Percentiles rank a stretch among this genome's conserved stretches.
These are phyloP conservation scores for Lamprologus lemairii DNA, from an alignment of 2,113 vertebrate genomes.

Conservation along the genomic window DNA sequence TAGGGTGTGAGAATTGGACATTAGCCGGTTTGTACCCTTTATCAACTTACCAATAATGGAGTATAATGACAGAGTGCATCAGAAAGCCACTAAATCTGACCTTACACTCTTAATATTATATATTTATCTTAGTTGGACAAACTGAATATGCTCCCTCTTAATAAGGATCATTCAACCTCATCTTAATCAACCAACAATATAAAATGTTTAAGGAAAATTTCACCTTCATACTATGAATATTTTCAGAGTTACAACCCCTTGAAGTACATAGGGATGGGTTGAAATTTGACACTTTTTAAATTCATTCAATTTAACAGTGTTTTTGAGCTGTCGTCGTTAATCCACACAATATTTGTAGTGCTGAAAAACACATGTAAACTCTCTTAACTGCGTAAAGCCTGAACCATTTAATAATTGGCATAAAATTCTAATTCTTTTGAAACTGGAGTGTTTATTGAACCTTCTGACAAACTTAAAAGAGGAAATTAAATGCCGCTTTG, in stretches of 20 bases:
- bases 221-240: background rate
- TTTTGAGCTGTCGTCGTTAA: background rate
- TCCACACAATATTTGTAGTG: background rate
- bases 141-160: background rate
- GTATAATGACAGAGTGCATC: background rate
- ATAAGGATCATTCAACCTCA: background rate
- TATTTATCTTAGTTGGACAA: background rate
- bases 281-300: background rate
- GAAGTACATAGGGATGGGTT: background rate
- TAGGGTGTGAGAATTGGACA: background rate
- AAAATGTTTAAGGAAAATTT: background rate
- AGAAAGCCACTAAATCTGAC: background rate
- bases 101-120: background rate
- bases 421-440: background rate
- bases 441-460: background rate
- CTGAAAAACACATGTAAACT: background rate
- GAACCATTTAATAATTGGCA: background rate
- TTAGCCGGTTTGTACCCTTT: accelerated
- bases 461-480: background rate
- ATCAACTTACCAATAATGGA: background rate
- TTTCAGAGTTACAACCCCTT: background rate
- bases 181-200: background rate
- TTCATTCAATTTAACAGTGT: background rate
- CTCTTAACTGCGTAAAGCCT: accelerated
- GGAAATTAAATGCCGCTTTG: background rate